A percentile compares a stretch with the other conserved stretches of the same genome.
phyloP scores from a whole-genome alignment of 2,888 invertebrate genomes.

The Lithophane semibrunnea region DNA sequence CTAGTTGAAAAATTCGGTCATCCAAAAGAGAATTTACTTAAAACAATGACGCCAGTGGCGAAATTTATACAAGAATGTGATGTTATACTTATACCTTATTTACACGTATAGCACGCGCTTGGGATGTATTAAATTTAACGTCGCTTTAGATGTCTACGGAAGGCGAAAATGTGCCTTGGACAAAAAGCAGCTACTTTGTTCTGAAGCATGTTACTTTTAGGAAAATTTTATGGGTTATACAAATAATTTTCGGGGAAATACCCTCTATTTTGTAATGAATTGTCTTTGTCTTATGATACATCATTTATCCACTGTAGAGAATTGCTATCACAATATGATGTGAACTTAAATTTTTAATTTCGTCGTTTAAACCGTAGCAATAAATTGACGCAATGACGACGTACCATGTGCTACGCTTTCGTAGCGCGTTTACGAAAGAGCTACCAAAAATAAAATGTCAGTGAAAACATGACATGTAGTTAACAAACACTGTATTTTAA shows the following conservation, averaged over 20 bases:
- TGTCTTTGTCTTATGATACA: neutral
- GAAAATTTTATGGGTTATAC: conserved; percentile 21
- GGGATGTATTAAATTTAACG: conserved; percentile 46
- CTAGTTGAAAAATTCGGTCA: conserved; percentile 83
- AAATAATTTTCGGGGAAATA: conserved; percentile 9
- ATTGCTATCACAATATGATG: neutral
- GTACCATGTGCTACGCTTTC: neutral
- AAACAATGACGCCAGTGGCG: conserved; percentile 48
- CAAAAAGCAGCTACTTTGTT: conserved; percentile 44
- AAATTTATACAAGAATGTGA: conserved; percentile 52
- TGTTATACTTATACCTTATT: conserved; percentile 34
- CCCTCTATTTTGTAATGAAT: conserved; percentile 20
- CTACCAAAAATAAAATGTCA: neutral
- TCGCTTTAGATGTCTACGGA: conserved; percentile 34
- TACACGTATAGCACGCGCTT: conserved; percentile 23
- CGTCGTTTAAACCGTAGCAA: neutral
- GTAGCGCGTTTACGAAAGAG: neutral
- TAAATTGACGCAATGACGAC: neutral
- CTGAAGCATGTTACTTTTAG: conserved; percentile 32
- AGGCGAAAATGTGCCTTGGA: conserved; percentile 36
- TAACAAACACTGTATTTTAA: no score
- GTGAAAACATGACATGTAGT: neutral
- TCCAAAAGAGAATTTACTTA: conserved; percentile 74
- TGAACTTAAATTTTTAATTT: no score
- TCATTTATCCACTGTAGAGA: neutral